phyloP scores from a whole-genome alignment of 2,797 vertebrate species.

The Notamacropus eugenii region DNA sequence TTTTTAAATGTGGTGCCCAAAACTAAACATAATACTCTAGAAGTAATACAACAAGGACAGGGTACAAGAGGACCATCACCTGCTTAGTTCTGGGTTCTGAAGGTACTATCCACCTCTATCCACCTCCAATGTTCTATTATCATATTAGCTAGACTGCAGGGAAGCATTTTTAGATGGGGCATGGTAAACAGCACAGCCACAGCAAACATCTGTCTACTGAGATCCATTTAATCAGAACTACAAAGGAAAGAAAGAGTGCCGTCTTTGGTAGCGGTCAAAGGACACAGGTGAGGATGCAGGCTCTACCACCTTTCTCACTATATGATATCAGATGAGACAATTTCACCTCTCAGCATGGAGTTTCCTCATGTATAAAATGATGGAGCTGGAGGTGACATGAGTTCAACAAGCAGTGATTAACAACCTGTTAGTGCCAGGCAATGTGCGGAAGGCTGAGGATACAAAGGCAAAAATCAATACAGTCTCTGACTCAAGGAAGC shows the following conservation, averaged over 20 bases:
- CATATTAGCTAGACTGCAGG: neutral
- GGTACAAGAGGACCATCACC: neutral
- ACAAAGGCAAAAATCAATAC: neutral
- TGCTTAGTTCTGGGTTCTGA: neutral
- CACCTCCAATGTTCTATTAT: neutral
- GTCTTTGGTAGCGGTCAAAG: neutral
- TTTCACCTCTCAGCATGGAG: neutral
- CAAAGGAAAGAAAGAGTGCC: neutral
- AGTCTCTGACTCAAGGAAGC: neutral
- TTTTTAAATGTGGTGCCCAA: neutral
- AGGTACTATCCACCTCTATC: neutral
- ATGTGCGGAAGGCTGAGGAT: neutral
- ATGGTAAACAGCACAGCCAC: neutral
- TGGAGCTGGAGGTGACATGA: neutral
- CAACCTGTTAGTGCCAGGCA: neutral
- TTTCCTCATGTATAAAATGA: neutral
- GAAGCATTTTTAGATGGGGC: neutral
- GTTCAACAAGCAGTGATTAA: neutral
- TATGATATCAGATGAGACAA: neutral
- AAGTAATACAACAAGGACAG: neutral
- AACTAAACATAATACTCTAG: neutral
- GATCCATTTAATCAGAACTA: neutral
- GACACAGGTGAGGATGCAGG: neutral
- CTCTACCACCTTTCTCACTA: neutral
- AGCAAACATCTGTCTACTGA: neutral